Base-by-base conservation (phyloP, 2,797 vertebrate genomes). In the Artibeus lituratus region DNA sequence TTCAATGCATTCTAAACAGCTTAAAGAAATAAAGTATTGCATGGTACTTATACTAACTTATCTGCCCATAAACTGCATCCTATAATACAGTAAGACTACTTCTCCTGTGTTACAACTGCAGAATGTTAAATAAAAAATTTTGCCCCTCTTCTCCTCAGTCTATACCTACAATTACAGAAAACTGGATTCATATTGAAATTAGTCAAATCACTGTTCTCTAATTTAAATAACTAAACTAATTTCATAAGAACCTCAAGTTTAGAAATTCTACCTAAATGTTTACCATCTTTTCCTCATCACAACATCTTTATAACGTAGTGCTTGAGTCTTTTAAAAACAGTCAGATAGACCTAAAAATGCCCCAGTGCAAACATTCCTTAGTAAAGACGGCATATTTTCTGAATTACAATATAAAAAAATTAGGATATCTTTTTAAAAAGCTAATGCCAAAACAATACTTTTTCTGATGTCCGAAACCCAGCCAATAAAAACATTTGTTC, bases 401-500 rank as follows among this genome's bases (percentile, higher is more conserved):
- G 37, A 97, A 94, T 88, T 69, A 87, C 32, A 12, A 81, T 65
- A 93, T 78, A 74, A 91, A 95, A 95, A 81, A 51, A 88, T 91
- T 85, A 88, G 11, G 24, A 21, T 37, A 84, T 62, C 91, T 94
- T 93, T 49, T 69, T 69, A 90, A 94, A 96, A 94, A 87, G 82
- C 51, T 78, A 96, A 19, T 81, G 37, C 29, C 85, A 93, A 95
- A 95, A 94, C 94, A 97, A 95, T 93, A 86, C 42, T 70, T 78
- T 96, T 96, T 67, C 42, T 96, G 49, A 84, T 90, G 76, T 62
- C 42, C 12, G 55, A 90, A 84, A 87, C 7, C 29, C 42, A 91
- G 91, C 86, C 94, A 97, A 96, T 95, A 77, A 96, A 97, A 97
- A 95, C 76, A 95, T 76, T 96, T 93, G 80, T 83, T 94, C 59